Evolutionary conservation across 2,797 vertebrate species (phyloP).

Genomic region (Fringilla coelebs): DNA sequence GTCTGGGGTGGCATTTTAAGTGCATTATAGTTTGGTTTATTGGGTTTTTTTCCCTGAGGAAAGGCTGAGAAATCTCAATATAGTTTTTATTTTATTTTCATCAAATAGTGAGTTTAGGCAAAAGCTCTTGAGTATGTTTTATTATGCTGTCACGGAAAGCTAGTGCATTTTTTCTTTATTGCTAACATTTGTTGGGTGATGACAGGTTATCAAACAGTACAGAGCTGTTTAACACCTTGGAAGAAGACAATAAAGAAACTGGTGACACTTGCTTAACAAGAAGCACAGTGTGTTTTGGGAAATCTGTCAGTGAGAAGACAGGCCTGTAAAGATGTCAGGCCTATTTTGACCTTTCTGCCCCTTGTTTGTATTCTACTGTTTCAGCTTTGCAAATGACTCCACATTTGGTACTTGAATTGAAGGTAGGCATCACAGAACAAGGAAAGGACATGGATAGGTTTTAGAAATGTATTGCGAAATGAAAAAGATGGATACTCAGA

Average conservation of each 20-base stretch:
- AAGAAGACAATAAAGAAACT: neutral
- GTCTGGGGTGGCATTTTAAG: neutral
- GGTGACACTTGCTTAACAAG: constrained; percentile 23
- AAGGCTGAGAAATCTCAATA: neutral
- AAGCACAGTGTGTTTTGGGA: constrained; percentile 4
- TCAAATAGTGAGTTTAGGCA: neutral
- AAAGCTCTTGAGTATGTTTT: neutral
- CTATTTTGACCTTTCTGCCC: neutral
- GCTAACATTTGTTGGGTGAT: constrained; percentile 17
- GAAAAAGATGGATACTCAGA: neutral
- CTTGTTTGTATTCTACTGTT: neutral
- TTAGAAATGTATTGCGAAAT: neutral
- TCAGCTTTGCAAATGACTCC: neutral
- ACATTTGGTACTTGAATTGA: neutral
- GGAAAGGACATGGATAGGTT: neutral
- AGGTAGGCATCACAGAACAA: neutral
- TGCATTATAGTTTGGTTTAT: neutral
- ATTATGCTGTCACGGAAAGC: neutral
- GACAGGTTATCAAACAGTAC: constrained; percentile 40
- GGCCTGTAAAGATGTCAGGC: constrained; percentile 2
- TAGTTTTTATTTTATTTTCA: neutral
- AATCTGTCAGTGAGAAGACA: constrained; percentile 9
- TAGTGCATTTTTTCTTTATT: constrained; percentile 25
- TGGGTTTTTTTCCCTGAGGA: fast-evolving
- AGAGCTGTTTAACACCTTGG: constrained; percentile 39